Evolutionary conservation across 2,888 invertebrate species (phyloP).

Genomic region (Morpho deidamia): DNA sequence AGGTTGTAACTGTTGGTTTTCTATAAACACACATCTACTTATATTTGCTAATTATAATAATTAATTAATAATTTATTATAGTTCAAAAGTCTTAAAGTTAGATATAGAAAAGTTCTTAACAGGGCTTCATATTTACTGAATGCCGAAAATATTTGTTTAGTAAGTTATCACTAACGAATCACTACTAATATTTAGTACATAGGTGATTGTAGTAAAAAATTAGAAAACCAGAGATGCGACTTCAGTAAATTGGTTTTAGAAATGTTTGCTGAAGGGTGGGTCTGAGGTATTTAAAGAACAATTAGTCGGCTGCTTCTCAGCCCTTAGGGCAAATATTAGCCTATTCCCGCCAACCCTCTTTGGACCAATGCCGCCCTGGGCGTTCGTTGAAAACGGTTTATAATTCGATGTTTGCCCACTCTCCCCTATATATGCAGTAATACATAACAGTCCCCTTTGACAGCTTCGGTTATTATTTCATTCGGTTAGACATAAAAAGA

Average conservation of each 20-base stretch:
- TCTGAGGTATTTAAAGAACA: slow-evolving; percentile 74
- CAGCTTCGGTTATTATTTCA: slow-evolving; percentile 37
- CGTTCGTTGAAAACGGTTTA: slow-evolving; percentile 60
- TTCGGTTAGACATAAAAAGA: slow-evolving; percentile 18
- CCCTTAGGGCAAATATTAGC: slow-evolving; percentile 72
- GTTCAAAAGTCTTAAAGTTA: no score
- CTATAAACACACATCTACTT: no score
- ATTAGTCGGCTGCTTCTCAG: slow-evolving; percentile 73
- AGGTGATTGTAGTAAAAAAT: slow-evolving; percentile 38
- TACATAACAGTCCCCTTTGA: slow-evolving; percentile 50
- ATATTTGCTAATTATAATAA: no score
- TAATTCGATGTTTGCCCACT: slow-evolving; percentile 63
- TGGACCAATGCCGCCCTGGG: slow-evolving; percentile 59
- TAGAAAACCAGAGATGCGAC: slow-evolving; percentile 48
- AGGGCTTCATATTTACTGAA: slow-evolving; percentile 37
- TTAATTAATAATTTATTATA: no score
- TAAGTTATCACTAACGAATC: slow-evolving; percentile 47
- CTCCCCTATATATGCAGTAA: slow-evolving; percentile 55
- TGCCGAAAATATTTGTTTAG: slow-evolving; percentile 49
- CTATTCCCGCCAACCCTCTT: slow-evolving; percentile 74
- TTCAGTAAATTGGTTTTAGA: slow-evolving; percentile 68
- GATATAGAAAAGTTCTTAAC: neutral
- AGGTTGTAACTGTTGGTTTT: no score
- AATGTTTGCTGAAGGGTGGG: slow-evolving; percentile 69
- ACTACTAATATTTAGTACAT: slow-evolving; percentile 21